Evolutionary conservation across 2,797 vertebrate species (phyloP), one percentile per base, ranked within the genome.

Genomic region (Phataginus tetradactyla): DNA sequence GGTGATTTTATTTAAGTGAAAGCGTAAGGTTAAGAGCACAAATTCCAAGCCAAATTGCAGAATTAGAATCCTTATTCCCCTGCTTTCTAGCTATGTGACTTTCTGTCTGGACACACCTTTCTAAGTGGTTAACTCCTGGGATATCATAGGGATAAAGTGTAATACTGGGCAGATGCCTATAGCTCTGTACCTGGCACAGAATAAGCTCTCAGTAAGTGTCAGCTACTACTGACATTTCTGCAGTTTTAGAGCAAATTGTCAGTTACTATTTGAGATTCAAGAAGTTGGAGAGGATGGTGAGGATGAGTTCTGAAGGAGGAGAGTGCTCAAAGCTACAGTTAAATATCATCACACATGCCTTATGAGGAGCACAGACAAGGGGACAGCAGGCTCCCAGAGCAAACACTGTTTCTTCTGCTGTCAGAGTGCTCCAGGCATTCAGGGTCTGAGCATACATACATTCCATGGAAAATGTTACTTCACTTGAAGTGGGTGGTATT

Each of bases 241-340:
- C 21, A 5, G 25, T n/a, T 57, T 77, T 57, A 81, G 17, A 27
- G 68, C 1, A 81, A 86, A 69, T 17, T 91, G 10, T 81, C 78
- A 81, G 32, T 68, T 66, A 75, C 25, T 86, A n/a, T 94, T 87
- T 83, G 81, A 80, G 72, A 87, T 91, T 91, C 59, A 80, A 37
- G 39, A 63, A 68, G 11, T 9, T 61, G 49, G 39, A 86, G 59
- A 87, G 14, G 17, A 74, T 39, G 21, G n/a, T 2, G 11, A 29
- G 90, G 49, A 45, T 51, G 55, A 90, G 34, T 61, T 81, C 63
- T 14, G 8, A n/a, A 69, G n/a, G 7, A 42, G 18, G 1, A 49
- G 29, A n/a, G 14, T 32, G 21, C 55, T 94, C 79, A 45, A 45
- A 72, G 49, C 12, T 84, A 68, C 15, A 75, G 34, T 80, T 42